Evolutionary conservation across 2,888 invertebrate species (phyloP).

Genomic region (Meloe dianella): DNA sequence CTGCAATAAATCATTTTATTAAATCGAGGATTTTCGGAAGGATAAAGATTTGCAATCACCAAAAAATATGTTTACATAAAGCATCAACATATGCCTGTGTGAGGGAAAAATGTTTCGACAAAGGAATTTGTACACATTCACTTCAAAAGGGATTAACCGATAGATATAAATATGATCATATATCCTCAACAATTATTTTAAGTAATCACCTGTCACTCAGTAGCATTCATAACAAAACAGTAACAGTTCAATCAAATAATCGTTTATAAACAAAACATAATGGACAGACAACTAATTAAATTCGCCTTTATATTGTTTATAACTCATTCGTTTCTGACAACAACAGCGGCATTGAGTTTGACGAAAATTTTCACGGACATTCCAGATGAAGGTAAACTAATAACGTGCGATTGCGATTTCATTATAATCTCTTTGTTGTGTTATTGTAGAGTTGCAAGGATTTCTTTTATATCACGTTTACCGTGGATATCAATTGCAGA

Average conservation of each 20-base stretch:
- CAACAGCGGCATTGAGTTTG: neutral
- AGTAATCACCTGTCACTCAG: neutral
- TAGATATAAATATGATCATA: neutral
- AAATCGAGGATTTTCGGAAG: neutral
- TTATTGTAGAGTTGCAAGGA: neutral
- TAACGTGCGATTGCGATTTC: neutral
- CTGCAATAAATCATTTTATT: neutral
- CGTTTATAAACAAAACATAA: neutral
- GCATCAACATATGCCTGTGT: neutral
- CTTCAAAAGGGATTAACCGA: neutral
- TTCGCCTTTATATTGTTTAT: neutral
- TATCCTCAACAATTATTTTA: neutral
- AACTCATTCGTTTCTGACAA: neutral
- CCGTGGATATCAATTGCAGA: neutral
- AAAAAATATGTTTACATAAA: neutral
- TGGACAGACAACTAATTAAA: neutral
- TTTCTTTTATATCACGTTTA: neutral
- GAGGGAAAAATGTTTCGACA: neutral
- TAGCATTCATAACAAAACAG: neutral
- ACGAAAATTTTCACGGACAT: neutral
- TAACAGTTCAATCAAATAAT: neutral
- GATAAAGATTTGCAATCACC: neutral
- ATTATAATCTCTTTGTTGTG: neutral
- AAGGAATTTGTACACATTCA: slow-evolving; percentile 4
- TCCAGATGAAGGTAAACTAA: neutral